These are phyloP conservation scores for Cecropterus lyciades DNA, from an alignment of 1,140 invertebrate species.

Conservation along the genomic window DNA sequence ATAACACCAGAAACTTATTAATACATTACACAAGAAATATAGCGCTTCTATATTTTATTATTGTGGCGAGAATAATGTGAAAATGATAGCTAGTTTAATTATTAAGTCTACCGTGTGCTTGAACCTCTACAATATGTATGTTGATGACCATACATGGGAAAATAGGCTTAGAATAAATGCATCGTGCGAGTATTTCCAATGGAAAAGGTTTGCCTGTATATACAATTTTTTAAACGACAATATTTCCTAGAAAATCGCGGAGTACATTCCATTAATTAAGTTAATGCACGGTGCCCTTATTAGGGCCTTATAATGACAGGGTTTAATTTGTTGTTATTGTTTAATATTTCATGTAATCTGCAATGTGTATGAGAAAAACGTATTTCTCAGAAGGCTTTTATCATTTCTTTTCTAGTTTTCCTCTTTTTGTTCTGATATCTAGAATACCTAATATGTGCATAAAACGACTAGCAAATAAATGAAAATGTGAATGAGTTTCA, in stretches of 20 bases:
- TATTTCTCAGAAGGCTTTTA: not conserved
- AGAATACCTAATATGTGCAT: too few relatives aligned
- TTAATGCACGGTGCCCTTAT: constrained; percentile 13
- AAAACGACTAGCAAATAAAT: too few relatives aligned
- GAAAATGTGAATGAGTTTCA: too few relatives aligned
- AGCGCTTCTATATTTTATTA: too few relatives aligned
- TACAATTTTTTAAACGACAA: constrained; percentile 26
- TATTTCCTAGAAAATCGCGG: constrained; percentile 24
- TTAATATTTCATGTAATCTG: constrained; percentile 12
- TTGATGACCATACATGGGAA: constrained; percentile 41
- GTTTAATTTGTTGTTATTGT: constrained; percentile 20
- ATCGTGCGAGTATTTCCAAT: constrained; percentile 26
- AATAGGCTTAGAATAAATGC: constrained; percentile 39
- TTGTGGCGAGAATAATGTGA: too few relatives aligned
- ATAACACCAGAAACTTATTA: too few relatives aligned
- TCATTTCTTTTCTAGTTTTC: too few relatives aligned
- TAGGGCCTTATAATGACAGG: constrained; percentile 9
- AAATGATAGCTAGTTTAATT: too few relatives aligned
- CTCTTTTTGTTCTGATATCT: too few relatives aligned
- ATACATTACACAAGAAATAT: too few relatives aligned
- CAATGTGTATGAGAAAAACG: not conserved
- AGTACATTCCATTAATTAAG: constrained; percentile 25
- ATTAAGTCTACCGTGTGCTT: constrained; percentile 7
- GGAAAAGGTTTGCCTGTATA: constrained; percentile 27
- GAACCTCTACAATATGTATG: constrained; percentile 32